Conservation (phyloP, 2,113 vertebrate genomes). For the Cephalopholis sonnerati region DNA sequence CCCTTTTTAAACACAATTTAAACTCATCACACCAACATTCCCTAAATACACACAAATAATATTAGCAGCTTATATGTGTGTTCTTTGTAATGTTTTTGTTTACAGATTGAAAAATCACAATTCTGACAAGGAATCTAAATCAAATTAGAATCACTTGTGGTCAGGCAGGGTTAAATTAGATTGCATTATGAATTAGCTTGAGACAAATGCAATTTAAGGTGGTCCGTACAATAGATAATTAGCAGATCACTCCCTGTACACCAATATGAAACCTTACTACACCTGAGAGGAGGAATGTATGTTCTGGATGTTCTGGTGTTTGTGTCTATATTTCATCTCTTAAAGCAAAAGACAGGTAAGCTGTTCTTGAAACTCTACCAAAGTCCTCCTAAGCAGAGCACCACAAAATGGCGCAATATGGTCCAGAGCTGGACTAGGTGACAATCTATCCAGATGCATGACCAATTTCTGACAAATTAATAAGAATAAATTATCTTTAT, state of each 20-base stretch:
- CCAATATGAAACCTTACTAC: not conserved
- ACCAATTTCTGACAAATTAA: no score
- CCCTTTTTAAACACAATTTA: not conserved
- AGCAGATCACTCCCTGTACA: conserved; percentile 5
- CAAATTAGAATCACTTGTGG: conserved; percentile 5
- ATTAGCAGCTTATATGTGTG: not conserved
- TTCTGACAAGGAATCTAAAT: conserved; percentile 29
- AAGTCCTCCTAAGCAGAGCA: not conserved
- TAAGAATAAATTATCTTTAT: no score
- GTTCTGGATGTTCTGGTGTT: not conserved
- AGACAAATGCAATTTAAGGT: conserved; percentile 54
- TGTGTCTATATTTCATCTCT: not conserved
- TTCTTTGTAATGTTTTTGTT: not conserved
- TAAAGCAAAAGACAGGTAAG: not conserved
- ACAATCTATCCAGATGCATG: no score
- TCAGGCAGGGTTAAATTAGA: conserved; percentile 29
- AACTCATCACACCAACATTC: not conserved
- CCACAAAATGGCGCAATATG: no score
- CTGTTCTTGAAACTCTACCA: not conserved
- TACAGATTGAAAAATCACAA: conserved; percentile 2
- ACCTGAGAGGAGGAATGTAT: not conserved
- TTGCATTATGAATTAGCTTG: conserved; percentile 48
- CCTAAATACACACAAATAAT: not conserved
- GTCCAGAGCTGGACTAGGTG: no score
- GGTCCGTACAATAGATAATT: conserved; percentile 36